A percentile compares a stretch with the other conserved stretches of the same genome.
phyloP scores from a whole-genome alignment of 2,113 vertebrate species.

The Platysternon megacephalum region DNA sequence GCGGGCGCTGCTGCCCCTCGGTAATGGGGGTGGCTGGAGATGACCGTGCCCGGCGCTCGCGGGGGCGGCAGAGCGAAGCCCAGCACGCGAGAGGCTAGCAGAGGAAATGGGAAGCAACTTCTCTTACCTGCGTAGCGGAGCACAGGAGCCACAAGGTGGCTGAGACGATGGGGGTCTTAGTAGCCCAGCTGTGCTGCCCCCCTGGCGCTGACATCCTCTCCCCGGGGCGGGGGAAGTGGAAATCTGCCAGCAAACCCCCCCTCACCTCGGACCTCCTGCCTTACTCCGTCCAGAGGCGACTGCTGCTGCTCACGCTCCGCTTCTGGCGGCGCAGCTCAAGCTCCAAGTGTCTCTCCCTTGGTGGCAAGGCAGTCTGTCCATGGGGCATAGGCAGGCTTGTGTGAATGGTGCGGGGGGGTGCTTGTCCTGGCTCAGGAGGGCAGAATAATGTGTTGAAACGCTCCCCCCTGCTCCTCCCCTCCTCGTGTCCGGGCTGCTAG shows the following conservation, averaged over 20 bases:
- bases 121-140: constrained; percentile 73
- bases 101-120: neutral
- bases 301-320: neutral
- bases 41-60: neutral
- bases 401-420: constrained; percentile 51
- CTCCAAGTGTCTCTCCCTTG: neutral
- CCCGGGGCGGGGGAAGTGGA: neutral
- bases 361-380: neutral
- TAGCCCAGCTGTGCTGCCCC: neutral
- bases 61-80: neutral
- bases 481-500: constrained; percentile 18
- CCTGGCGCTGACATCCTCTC: neutral
- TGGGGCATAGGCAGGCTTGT: neutral
- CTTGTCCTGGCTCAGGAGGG: constrained; percentile 47
- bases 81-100: neutral
- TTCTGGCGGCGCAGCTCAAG: neutral
- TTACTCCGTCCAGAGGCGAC: neutral
- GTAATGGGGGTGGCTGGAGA: neutral
- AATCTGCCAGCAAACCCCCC: neutral
- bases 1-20: neutral
- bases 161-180: constrained; percentile 25
- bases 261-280: neutral
- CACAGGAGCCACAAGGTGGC: constrained; percentile 64
- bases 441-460: constrained; percentile 43
- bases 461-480: constrained; percentile 54